Evolutionary conservation across 1,140 invertebrate genomes (phyloP).

Genomic region (Pseudomyrmex pallidus): DNA sequence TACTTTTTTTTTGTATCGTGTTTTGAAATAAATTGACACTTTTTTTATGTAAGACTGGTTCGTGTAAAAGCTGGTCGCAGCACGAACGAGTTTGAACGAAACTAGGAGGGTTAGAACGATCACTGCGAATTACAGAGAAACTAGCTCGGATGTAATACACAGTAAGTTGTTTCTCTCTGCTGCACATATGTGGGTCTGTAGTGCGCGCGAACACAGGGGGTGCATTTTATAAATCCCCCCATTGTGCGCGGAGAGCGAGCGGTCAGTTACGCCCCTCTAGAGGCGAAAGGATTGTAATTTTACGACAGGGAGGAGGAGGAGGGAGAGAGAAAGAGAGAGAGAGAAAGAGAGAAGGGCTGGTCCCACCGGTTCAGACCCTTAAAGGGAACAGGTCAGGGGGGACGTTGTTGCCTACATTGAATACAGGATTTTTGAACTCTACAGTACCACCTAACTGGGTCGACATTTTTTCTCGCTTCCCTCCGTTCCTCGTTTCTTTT

Average conservation of each 20-base stretch:
- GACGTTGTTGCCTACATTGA: slow-evolving; percentile 52
- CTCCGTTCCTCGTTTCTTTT: neutral
- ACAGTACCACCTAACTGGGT: slow-evolving; percentile 32
- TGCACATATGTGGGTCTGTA: slow-evolving; percentile 55
- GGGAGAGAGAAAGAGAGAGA: neutral
- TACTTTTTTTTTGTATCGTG: neutral
- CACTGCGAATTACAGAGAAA: slow-evolving; percentile 2
- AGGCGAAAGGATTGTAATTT: slow-evolving; percentile 65
- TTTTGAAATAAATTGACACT: neutral
- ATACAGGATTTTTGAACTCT: neutral
- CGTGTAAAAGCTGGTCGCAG: neutral
- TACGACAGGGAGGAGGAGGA: slow-evolving; percentile 19
- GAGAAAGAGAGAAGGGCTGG: neutral
- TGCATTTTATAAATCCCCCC: slow-evolving; percentile 58
- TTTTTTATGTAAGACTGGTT: neutral
- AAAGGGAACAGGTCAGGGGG: slow-evolving; percentile 50
- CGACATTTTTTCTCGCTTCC: slow-evolving; percentile 38
- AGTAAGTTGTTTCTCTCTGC: slow-evolving; percentile 34
- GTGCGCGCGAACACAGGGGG: slow-evolving; percentile 43
- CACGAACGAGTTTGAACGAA: neutral
- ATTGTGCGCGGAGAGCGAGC: slow-evolving; percentile 49
- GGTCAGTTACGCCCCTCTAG: slow-evolving; percentile 56
- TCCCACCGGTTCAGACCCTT: slow-evolving; percentile 54
- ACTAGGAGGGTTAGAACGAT: slow-evolving; percentile 26
- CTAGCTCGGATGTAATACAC: neutral